phyloP scores from a whole-genome alignment of 2,113 vertebrate species.

The Phainopepla nitens region DNA sequence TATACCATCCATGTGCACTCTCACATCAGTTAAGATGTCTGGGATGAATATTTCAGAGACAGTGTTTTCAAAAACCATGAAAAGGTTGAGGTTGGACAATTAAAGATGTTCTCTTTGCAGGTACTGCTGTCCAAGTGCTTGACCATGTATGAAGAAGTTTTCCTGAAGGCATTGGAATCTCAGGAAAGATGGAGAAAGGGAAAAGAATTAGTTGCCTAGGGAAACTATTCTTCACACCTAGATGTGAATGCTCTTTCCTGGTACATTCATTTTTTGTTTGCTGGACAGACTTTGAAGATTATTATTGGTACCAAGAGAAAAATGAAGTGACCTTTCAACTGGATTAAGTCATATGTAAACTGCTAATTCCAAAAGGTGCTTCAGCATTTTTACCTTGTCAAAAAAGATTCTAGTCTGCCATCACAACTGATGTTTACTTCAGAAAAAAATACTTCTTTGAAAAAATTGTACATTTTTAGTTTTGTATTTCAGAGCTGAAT shows the following conservation, averaged over 20 bases:
- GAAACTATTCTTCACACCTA: not conserved
- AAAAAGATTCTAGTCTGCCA: not conserved
- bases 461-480: not conserved
- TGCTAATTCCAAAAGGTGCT: not conserved
- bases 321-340: not conserved
- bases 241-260: not conserved
- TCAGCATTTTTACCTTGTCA: not conserved
- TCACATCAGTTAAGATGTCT: not conserved
- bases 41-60: not conserved
- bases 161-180: not conserved
- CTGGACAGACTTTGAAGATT: not conserved
- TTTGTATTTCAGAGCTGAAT: not conserved
- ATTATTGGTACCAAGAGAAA: not conserved
- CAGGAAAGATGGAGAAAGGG: not conserved
- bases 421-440: not conserved
- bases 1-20: not conserved
- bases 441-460: not conserved
- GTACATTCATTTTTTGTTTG: not conserved
- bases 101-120: not conserved
- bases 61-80: not conserved
- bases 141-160: not conserved
- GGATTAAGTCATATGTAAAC: not conserved
- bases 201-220: not conserved
- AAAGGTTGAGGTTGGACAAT: not conserved
- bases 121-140: not conserved